Conservation (phyloP, 2,888 invertebrate genomes). For the Drosophila basisetae region DNA sequence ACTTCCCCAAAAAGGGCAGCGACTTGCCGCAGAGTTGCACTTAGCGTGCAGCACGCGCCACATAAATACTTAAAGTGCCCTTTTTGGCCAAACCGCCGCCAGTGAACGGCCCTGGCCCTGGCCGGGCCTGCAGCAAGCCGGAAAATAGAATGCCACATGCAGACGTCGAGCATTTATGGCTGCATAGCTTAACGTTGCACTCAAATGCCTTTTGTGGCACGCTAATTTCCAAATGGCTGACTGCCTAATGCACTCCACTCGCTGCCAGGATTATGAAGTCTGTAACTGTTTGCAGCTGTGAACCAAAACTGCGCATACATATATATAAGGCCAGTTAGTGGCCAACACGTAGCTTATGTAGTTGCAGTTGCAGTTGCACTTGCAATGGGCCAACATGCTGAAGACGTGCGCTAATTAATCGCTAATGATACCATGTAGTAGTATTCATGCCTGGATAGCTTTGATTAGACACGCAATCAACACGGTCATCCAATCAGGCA, state of each 20-base stretch:
- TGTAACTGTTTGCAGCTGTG: constrained; percentile 7
- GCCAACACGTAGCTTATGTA: background rate
- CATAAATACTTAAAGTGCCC: constrained; percentile 64
- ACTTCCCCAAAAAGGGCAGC: constrained; percentile 29
- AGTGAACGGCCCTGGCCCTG: constrained; percentile 25
- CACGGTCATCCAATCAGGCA: constrained; percentile 53
- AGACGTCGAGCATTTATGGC: constrained; percentile 46
- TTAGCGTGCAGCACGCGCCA: constrained; percentile 67
- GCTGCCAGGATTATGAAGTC: constrained; percentile 55
- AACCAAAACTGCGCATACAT: constrained; percentile 12
- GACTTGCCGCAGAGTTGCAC: constrained; percentile 48
- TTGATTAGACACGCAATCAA: constrained; percentile 33
- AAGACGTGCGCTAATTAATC: constrained; percentile 62
- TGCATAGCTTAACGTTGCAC: constrained; percentile 56
- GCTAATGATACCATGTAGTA: constrained; percentile 69
- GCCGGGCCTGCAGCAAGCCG: constrained; percentile 17
- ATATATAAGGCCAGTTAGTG: background rate
- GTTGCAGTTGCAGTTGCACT: background rate
- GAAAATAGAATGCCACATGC: constrained; percentile 7
- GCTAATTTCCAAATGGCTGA: constrained; percentile 69
- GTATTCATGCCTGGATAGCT: constrained; percentile 66
- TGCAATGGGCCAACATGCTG: constrained; percentile 36
- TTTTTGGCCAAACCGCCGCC: constrained; percentile 45
- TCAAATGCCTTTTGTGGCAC: constrained; percentile 63
- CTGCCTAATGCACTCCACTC: constrained; percentile 48